phyloP scores from a whole-genome alignment of 30 jellyfish, hydroid and myxozoan species.

The Hydractinia symbiolongicarpus region DNA sequence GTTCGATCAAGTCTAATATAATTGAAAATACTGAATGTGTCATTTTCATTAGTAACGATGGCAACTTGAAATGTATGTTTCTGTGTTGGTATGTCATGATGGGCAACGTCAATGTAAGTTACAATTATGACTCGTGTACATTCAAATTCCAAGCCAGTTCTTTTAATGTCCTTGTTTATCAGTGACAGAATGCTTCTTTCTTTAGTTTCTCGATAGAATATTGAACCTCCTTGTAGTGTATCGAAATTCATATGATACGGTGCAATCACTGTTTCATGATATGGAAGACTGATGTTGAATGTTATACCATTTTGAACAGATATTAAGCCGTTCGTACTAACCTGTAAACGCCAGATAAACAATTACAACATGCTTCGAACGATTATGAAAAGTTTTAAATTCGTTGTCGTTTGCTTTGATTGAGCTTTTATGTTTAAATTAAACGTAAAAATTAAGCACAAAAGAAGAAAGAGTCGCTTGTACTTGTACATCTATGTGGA shows the following conservation, averaged over 20 bases:
- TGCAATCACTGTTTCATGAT: background rate
- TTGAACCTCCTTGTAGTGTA: background rate
- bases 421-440: too few species aligned
- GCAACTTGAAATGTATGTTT: constrained; percentile 8
- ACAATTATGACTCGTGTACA: background rate
- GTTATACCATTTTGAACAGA: background rate
- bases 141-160: background rate
- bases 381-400: too few species aligned
- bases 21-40: background rate
- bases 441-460: too few species aligned
- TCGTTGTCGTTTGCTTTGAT: too few species aligned
- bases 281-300: background rate
- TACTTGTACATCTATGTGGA: too few species aligned
- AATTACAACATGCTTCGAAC: too few species aligned
- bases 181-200: background rate
- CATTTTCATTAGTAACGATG: background rate
- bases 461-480: too few species aligned
- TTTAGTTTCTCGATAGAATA: constrained; percentile 4
- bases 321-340: constrained; percentile 1
- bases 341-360: background rate
- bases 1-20: constrained; percentile 6
- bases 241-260: background rate
- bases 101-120: background rate
- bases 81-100: background rate
- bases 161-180: background rate